phyloP scores from a whole-genome alignment of 2,888 invertebrate genomes.

The Palloptera scutellata region DNA sequence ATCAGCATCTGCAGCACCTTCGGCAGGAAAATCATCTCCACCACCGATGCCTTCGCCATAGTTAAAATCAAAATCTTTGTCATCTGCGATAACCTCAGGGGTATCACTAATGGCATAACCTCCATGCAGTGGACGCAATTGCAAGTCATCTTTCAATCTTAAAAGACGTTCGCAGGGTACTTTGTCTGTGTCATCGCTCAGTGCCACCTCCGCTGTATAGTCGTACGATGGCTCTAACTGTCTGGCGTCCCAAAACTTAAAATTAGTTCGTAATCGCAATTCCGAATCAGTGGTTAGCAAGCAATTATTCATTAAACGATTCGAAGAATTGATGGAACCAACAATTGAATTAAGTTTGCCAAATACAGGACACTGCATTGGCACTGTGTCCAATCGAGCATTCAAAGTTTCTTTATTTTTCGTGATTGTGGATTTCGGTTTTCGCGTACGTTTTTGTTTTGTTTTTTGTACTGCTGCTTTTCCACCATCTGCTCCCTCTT shows the following conservation, averaged over 20 bases:
- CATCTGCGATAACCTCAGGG: slow-evolving; percentile 52
- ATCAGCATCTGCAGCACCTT: slow-evolving; percentile 65
- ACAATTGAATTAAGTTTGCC: slow-evolving; percentile 69
- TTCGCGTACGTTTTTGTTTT: slow-evolving; percentile 53
- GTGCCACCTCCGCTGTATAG: slow-evolving; percentile 38
- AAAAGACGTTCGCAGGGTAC: slow-evolving; percentile 47
- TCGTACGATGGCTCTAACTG: slow-evolving; percentile 41
- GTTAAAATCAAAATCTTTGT: slow-evolving; percentile 35
- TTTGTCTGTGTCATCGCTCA: slow-evolving; percentile 32
- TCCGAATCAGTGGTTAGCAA: slow-evolving; percentile 67
- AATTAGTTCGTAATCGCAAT: slow-evolving; percentile 54
- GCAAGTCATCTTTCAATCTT: slow-evolving; percentile 45
- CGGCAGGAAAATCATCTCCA: slow-evolving; percentile 40
- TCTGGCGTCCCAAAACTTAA: slow-evolving; percentile 53
- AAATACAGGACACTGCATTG: slow-evolving; percentile 69
- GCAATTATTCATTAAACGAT: slow-evolving; percentile 70
- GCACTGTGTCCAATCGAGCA: slow-evolving; percentile 61
- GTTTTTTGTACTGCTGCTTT: slow-evolving; percentile 35
- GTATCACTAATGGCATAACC: slow-evolving; percentile 60
- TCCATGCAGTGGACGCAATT: slow-evolving; percentile 55
- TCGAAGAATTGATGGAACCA: slow-evolving; percentile 71
- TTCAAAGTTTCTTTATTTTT: slow-evolving; percentile 63
- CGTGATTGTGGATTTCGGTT: slow-evolving; percentile 58
- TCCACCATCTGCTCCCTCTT: slow-evolving; percentile 34
- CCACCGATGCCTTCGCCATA: slow-evolving; percentile 43